Conservation (phyloP, 1,140 invertebrate species). For the Aphaenogaster floridana region DNA sequence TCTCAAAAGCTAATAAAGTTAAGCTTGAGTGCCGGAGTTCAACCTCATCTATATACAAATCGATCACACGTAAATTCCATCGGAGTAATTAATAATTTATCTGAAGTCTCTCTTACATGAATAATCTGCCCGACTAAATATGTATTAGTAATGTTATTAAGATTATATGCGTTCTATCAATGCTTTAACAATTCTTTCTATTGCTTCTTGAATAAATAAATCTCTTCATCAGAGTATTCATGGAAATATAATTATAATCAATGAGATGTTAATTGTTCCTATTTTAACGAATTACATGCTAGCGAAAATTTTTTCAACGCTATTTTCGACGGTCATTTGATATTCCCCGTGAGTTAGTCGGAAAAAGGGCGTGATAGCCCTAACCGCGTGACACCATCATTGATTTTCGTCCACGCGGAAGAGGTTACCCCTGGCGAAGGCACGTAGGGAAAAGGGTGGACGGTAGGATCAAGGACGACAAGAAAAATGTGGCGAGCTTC, state of each 20-base stretch:
- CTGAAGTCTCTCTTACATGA: conserved; percentile 23
- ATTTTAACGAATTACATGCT: neutral
- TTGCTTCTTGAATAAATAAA: conserved; percentile 14
- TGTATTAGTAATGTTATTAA: conserved; percentile 1
- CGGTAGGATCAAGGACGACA: conserved; percentile 59
- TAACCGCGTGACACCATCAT: conserved; percentile 68
- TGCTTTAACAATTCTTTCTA: neutral
- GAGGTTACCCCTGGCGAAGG: conserved; percentile 55
- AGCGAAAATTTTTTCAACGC: neutral
- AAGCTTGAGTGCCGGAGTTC: conserved; percentile 17
- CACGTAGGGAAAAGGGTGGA: conserved; percentile 51
- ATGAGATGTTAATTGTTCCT: conserved; percentile 7
- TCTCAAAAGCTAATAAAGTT: conserved; percentile 57
- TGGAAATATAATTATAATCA: neutral
- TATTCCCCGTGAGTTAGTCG: conserved; percentile 27
- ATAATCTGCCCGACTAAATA: conserved; percentile 16
- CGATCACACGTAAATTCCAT: conserved; percentile 50
- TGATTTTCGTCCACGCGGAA: conserved; percentile 67
- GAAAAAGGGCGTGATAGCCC: conserved; percentile 56
- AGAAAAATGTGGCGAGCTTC: conserved; percentile 61
- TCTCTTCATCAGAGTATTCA: neutral
- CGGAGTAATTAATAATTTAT: conserved; percentile 57
- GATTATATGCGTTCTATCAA: neutral
- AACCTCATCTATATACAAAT: conserved; percentile 42
- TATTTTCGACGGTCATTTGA: neutral